Evolutionary conservation across 2,888 invertebrate species (phyloP).

Genomic region (Meteorus cinctellus): DNA sequence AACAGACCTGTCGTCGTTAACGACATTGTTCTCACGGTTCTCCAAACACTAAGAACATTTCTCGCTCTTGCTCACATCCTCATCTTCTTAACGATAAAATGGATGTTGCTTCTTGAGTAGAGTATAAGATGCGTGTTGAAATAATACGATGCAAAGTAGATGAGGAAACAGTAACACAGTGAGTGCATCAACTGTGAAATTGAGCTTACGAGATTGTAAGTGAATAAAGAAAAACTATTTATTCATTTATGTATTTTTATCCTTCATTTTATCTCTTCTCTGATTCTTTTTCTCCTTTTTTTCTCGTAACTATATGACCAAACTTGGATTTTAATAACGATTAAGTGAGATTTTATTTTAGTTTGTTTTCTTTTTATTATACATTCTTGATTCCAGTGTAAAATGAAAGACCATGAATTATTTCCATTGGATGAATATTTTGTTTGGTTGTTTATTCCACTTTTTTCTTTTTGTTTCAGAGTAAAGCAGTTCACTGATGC

Average conservation of each 20-base stretch:
- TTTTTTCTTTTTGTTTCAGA: no score
- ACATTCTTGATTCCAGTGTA: no score
- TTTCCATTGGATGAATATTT: no score
- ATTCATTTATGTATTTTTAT: not conserved
- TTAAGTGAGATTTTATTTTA: constrained; percentile 5
- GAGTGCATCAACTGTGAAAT: not conserved
- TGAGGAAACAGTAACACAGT: constrained; percentile 23
- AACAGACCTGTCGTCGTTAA: constrained; percentile 56
- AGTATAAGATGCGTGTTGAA: constrained; percentile 56
- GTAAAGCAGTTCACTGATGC: no score
- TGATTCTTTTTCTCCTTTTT: not conserved
- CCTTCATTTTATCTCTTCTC: not conserved
- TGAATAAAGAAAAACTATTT: constrained; percentile 32
- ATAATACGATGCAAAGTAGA: constrained; percentile 59
- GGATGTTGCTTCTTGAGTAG: constrained; percentile 49
- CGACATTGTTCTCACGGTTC: constrained; percentile 60
- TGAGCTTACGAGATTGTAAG: constrained; percentile 43
- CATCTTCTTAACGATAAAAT: constrained; percentile 44
- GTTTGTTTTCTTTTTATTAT: no score
- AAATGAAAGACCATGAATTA: no score
- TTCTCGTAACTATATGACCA: not conserved
- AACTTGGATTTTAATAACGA: constrained; percentile 38
- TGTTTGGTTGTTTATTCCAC: no score
- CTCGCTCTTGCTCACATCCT: constrained; percentile 13
- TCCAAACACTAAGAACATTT: constrained; percentile 40